Evolutionary conservation across 2,888 invertebrate species (phyloP).

Genomic region (Volucella zonaria): DNA sequence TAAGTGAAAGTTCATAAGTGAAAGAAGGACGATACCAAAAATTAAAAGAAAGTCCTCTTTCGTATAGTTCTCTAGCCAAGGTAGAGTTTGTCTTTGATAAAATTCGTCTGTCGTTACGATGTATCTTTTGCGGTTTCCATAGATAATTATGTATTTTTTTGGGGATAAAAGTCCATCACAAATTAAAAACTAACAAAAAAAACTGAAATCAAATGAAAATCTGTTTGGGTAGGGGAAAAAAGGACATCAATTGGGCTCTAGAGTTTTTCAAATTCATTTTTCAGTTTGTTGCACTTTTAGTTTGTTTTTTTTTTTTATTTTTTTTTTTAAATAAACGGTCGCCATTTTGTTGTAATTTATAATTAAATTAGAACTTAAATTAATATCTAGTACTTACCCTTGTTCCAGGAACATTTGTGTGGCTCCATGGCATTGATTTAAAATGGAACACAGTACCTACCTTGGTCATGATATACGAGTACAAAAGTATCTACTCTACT

Average conservation of each 20-base stretch:
- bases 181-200: background rate
- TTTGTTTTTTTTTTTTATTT: too few relatives aligned
- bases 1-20: background rate
- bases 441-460: too few relatives aligned
- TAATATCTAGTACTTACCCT: slow-evolving; percentile 27
- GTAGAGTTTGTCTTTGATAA: slow-evolving; percentile 49
- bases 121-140: background rate
- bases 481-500: too few relatives aligned
- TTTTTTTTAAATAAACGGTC: slow-evolving; percentile 33
- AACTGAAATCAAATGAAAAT: background rate
- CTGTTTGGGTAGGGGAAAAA: background rate
- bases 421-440: too few relatives aligned
- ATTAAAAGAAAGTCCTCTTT: slow-evolving; percentile 13
- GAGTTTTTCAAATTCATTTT: background rate
- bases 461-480: too few relatives aligned
- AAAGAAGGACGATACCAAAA: background rate
- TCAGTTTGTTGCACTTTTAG: background rate
- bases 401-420: too few relatives aligned
- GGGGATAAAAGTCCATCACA: too few relatives aligned
- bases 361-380: background rate
- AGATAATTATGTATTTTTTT: too few relatives aligned
- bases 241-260: background rate
- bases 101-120: slow-evolving; percentile 45
- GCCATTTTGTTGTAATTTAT: slow-evolving; percentile 35
- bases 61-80: slow-evolving; percentile 35